These are phyloP conservation scores for Bradysia coprophila DNA, from an alignment of 1,140 invertebrate genomes.

Conservation along the genomic window DNA sequence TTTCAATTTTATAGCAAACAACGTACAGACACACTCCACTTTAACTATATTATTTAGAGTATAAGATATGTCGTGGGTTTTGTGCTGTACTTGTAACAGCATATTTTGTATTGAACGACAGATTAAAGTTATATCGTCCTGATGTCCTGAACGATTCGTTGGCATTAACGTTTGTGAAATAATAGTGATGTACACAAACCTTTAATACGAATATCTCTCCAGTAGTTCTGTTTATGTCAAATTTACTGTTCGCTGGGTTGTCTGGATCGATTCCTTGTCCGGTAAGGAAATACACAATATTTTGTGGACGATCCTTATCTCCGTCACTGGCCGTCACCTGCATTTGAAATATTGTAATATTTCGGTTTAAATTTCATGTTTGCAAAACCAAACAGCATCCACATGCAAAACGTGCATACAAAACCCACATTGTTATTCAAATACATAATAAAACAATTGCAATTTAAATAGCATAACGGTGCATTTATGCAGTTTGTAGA, in stretches of 20 bases:
- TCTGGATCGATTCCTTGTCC: constrained; percentile 91
- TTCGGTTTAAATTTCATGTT: background rate
- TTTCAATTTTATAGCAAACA: too few species aligned
- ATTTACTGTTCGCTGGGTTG: constrained; percentile 87
- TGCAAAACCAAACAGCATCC: background rate
- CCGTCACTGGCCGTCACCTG: constrained; percentile 91
- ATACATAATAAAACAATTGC: background rate
- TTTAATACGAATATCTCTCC: constrained; percentile 87
- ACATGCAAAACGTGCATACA: background rate
- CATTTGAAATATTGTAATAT: background rate
- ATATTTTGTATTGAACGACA: too few species aligned
- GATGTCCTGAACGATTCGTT: too few species aligned
- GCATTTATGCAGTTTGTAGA: too few species aligned
- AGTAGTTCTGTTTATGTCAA: constrained; percentile 86
- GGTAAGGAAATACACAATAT: constrained; percentile 92
- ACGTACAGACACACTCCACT: too few species aligned
- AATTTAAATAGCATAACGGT: background rate
- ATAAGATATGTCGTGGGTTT: too few species aligned
- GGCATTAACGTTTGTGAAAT: too few species aligned
- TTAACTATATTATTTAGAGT: too few species aligned
- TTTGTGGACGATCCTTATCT: constrained; percentile 82
- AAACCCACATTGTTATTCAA: background rate
- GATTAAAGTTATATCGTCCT: too few species aligned
- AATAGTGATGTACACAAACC: constrained; percentile 37
- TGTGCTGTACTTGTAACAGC: too few species aligned